Conservation (phyloP, 2,888 invertebrate genomes). For the Chrysomela aeneicollis region DNA sequence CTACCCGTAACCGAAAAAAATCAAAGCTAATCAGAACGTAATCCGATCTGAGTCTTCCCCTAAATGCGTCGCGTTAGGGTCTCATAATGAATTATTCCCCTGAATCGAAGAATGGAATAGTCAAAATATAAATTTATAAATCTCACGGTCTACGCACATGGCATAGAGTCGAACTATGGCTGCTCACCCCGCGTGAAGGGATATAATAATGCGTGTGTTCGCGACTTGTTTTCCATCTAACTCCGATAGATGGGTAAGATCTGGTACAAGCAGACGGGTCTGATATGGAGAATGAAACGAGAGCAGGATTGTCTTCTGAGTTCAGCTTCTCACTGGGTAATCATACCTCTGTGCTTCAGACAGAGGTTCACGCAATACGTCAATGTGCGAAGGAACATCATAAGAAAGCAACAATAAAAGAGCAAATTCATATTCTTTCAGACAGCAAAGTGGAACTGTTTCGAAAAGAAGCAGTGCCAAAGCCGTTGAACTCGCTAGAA, state of each 20-base stretch:
- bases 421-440: too few relatives aligned
- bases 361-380: too few relatives aligned
- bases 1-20: background rate
- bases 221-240: constrained; percentile 54
- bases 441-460: too few relatives aligned
- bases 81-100: constrained; percentile 58
- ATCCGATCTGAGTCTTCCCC: constrained; percentile 46
- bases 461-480: too few relatives aligned
- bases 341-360: too few relatives aligned
- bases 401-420: too few relatives aligned
- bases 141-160: constrained; percentile 59
- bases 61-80: constrained; percentile 44
- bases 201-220: constrained; percentile 58
- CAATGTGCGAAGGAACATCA: too few relatives aligned
- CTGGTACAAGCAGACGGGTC: too few relatives aligned
- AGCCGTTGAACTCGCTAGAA: too few relatives aligned
- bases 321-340: too few relatives aligned
- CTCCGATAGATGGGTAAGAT: constrained; percentile 17
- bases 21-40: constrained; percentile 47
- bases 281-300: too few relatives aligned
- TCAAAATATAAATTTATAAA: constrained; percentile 64
- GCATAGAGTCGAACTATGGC: constrained; percentile 47
- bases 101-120: constrained; percentile 60
- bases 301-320: too few relatives aligned
- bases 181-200: constrained; percentile 59